phyloP scores from a whole-genome alignment of 2,113 vertebrate species.

The Nannospalax galili region DNA sequence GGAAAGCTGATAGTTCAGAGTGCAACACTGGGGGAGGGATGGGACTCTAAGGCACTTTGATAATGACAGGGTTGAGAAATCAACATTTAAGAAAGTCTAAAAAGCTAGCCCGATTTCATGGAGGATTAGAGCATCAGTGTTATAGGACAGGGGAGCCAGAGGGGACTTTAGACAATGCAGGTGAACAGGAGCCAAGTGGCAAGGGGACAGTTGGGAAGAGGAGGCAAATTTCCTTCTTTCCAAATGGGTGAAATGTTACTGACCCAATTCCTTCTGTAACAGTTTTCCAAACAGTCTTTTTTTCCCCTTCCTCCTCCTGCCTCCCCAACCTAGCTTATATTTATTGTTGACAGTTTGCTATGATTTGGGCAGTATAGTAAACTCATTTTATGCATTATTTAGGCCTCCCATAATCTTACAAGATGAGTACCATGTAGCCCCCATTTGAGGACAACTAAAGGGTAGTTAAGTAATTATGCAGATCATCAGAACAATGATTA shows the following conservation, averaged over 20 bases:
- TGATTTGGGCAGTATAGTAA: neutral
- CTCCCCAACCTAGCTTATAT: neutral
- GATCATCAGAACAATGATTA: neutral
- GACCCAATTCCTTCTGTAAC: constrained; percentile 32
- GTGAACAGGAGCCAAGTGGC: neutral
- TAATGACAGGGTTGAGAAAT: constrained; percentile 54
- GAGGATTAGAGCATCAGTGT: neutral
- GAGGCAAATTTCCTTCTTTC: neutral
- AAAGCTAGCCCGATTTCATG: neutral
- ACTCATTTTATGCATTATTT: neutral
- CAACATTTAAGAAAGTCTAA: constrained; percentile 40
- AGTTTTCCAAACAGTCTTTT: constrained; percentile 16
- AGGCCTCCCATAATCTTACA: neutral
- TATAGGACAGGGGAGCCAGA: neutral
- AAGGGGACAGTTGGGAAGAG: neutral
- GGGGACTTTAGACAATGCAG: neutral
- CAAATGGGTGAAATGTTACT: neutral
- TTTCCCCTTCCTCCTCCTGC: neutral
- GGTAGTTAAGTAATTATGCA: neutral
- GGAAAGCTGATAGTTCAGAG: constrained; percentile 8
- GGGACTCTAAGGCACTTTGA: neutral
- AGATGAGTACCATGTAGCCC: neutral
- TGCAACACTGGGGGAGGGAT: neutral
- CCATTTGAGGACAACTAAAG: neutral
- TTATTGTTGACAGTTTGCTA: neutral